Base-by-base conservation (phyloP, 2,888 invertebrate genomes). In the Arge pagana region DNA sequence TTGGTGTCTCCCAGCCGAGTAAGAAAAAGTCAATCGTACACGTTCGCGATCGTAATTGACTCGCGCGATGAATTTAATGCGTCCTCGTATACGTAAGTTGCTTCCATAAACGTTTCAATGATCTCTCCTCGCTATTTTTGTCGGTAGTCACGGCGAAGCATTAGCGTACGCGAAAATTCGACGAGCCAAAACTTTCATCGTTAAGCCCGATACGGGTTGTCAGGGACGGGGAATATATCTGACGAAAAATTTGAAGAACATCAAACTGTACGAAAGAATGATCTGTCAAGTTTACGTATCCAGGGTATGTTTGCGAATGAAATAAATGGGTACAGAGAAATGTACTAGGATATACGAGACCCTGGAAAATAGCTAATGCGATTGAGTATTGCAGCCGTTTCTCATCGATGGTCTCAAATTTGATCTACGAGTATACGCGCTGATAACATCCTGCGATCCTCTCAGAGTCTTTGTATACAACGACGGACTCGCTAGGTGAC, bases 1-100 rank as follows among this genome's bases (percentile, higher is more conserved):
- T 6, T 96, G 95, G 94, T 91, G 93, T 75, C 83, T 96, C 60
- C 95, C 96, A 19, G 89, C 93, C 15, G 93, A 94, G 90, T 90
- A 79, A 83, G 86, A 80, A 13, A n/a, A n/a, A n/a, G n/a, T n/a
- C n/a, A n/a, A n/a, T n/a, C n/a, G n/a, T n/a, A n/a, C n/a, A n/a
- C n/a, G n/a, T n/a, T n/a, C n/a, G n/a, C n/a, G n/a, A n/a, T n/a
- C n/a, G n/a, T n/a, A n/a, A n/a, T n/a, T n/a, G n/a, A n/a, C n/a
- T n/a, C n/a, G n/a, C n/a, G n/a, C n/a, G n/a, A n/a, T n/a, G n/a
- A n/a, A n/a, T n/a, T n/a, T n/a, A n/a, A n/a, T n/a, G n/a, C n/a
- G n/a, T n/a, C n/a, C n/a, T n/a, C n/a, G n/a, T n/a, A n/a, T n/a
- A n/a, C n/a, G n/a, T n/a, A n/a, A n/a, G n/a, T n/a, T n/a, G n/a